phyloP scores from a whole-genome alignment of 2,113 vertebrate genomes.

The Alouatta palliata region DNA sequence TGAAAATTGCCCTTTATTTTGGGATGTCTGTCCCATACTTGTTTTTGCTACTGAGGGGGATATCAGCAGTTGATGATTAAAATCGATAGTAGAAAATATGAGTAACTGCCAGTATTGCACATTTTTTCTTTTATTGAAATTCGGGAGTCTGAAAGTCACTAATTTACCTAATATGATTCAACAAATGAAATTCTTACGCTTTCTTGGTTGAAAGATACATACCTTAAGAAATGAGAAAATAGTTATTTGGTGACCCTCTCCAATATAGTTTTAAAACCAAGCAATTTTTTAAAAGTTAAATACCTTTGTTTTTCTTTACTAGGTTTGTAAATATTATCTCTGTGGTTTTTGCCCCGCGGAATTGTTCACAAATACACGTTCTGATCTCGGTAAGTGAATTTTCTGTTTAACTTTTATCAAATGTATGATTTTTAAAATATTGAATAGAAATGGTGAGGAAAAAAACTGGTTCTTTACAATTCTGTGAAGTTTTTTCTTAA shows the following conservation, averaged over 20 bases:
- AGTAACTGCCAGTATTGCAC: not conserved
- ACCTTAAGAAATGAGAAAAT: constrained; percentile 20
- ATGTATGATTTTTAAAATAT: not conserved
- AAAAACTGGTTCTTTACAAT: constrained; percentile 46
- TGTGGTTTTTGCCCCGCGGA: constrained; percentile 99
- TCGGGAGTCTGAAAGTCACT: not conserved
- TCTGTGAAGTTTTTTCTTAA: not conserved
- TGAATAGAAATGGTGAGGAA: not conserved
- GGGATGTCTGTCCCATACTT: not conserved
- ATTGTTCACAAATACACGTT: constrained; percentile 98
- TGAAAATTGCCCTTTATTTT: not conserved
- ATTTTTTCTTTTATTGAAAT: constrained; percentile 40
- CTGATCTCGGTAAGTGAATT: constrained; percentile 94
- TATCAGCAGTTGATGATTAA: not conserved
- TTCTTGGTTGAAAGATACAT: not conserved
- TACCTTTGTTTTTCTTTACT: constrained; percentile 53
- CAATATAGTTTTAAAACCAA: constrained; percentile 36
- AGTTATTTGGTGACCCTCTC: not conserved
- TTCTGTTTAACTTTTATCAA: not conserved
- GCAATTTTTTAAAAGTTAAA: constrained; percentile 33
- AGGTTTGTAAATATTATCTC: constrained; percentile 99
- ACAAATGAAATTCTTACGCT: not conserved
- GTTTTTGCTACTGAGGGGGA: not conserved
- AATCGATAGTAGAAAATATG: not conserved
- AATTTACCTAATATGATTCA: not conserved